Percentiles rank a stretch among this genome's conserved stretches.
These are phyloP conservation scores for Sylvicapra grimmia DNA, from an alignment of 2,113 vertebrate species.

Conservation along the genomic window DNA sequence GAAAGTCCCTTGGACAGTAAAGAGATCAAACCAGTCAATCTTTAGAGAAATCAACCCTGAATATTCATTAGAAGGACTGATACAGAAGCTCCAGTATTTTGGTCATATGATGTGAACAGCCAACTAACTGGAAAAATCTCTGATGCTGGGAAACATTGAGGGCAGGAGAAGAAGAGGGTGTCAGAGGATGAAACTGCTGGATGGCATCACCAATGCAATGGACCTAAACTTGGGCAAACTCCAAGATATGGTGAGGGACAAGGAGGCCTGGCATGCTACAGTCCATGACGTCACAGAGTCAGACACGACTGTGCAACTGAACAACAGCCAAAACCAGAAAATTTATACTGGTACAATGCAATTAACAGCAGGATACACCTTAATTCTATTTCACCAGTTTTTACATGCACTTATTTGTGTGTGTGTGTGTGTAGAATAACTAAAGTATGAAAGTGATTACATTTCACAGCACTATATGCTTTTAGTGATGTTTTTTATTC, in stretches of 20 bases:
- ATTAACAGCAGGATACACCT: neutral
- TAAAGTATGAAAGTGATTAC: neutral
- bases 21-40: neutral
- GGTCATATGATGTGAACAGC: neutral
- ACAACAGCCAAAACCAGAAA: neutral
- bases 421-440: neutral
- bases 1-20: neutral
- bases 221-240: neutral
- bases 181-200: neutral
- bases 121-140: neutral
- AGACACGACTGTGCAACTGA: rapidly evolving
- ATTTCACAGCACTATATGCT: neutral
- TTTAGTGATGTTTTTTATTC: neutral
- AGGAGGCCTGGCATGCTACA: neutral
- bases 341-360: neutral
- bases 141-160: neutral
- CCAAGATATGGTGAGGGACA: neutral
- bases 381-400: neutral
- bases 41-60: neutral
- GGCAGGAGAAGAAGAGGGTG: neutral
- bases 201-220: neutral
- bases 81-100: neutral
- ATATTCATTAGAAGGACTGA: neutral
- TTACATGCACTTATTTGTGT: neutral
- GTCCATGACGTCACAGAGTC: neutral